Base-by-base conservation (phyloP, 2,888 invertebrate species). In the Epiblema foenella region DNA sequence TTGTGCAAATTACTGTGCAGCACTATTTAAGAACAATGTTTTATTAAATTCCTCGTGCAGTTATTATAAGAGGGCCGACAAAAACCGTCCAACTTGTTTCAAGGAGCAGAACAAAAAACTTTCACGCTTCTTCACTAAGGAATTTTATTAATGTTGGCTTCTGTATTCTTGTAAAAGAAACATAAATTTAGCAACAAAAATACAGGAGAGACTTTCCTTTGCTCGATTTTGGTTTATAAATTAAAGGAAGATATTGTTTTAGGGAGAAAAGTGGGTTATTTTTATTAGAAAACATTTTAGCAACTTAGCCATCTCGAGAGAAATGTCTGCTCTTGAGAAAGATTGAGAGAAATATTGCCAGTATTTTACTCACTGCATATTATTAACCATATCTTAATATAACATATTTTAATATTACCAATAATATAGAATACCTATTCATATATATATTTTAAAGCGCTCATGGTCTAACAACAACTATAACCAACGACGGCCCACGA, bases 1-100 rank as follows among this genome's bases (percentile, higher is more conserved):
- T 37, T 69, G 20, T 10, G 52, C 29, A 69, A 72, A 29, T 20
- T 59, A 60, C 52, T 69, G 42, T 42, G 24, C 42, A 54, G 52
- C 18, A 59, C 33, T 18, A 54, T 52, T 57, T 12, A 51, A 42
- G 46, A 51, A 65, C 87, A 87, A 88, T 84, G 86, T 89, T 86
- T 90, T 92, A 91, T 92, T 91, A 92, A 93, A 91, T 92, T 91
- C 90, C 84, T 87, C 83, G 83, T 85, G 84, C 85, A 88, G 87
- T 79, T 90, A 87, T 89, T 85, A 86, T 85, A 82, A 84, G 83
- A 85, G 82, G 82, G 83, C 80, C 68, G 68, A 74, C 69, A 87
- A 86, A 88, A 89, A 88, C 83, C 82, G 83, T 83, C 76, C 80
- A 83, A 85, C 85, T 86, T 84, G 83, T 82, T 82, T 78, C 79